Evolutionary conservation across 2,113 vertebrate genomes (phyloP).

Genomic region (Cavia aperea): DNA sequence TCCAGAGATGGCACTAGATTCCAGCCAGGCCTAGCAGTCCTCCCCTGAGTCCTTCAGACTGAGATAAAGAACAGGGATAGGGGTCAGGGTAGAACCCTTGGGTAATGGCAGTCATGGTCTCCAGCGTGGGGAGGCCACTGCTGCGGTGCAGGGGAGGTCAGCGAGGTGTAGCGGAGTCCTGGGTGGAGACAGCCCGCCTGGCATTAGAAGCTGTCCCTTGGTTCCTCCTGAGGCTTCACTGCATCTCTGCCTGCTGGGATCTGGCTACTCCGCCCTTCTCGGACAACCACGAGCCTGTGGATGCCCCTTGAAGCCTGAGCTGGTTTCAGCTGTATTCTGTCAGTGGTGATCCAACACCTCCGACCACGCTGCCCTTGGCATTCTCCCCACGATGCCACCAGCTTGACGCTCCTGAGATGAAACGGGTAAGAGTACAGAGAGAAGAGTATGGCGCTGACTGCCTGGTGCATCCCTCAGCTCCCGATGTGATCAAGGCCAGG

Average conservation of each 20-base stretch:
- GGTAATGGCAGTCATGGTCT: neutral
- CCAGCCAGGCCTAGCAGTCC: neutral
- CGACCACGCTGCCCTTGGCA: neutral
- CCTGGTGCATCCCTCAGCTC: neutral
- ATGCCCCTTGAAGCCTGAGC: neutral
- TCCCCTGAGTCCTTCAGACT: neutral
- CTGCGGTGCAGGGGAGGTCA: neutral
- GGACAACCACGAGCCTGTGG: neutral
- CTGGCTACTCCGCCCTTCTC: neutral
- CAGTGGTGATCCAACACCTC: neutral
- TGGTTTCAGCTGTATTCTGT: neutral
- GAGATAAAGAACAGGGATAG: neutral
- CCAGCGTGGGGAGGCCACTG: neutral
- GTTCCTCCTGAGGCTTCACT: neutral
- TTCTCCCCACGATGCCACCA: neutral
- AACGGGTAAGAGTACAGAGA: no score
- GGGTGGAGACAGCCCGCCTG: no score
- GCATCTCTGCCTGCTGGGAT: neutral
- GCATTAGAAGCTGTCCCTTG: neutral
- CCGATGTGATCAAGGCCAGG: neutral
- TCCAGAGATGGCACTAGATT: neutral
- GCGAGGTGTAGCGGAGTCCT: neutral
- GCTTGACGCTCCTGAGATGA: neutral
- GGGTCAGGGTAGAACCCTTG: neutral
- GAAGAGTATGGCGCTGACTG: fast-evolving